Evolutionary conservation across 2,113 vertebrate genomes (phyloP).

Genomic region (Mustela nigripes): DNA sequence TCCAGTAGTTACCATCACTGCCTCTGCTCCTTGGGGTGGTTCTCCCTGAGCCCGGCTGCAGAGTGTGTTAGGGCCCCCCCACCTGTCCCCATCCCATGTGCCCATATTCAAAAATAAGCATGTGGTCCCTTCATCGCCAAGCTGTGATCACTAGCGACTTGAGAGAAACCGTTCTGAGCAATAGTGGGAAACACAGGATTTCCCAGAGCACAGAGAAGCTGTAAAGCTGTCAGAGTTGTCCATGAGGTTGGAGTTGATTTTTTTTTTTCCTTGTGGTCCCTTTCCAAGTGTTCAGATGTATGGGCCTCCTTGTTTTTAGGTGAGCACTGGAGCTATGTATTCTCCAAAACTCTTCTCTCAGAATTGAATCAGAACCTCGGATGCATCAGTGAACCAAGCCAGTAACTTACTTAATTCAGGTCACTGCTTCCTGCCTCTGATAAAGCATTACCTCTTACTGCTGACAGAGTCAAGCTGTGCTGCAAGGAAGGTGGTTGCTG

Average conservation of each 20-base stretch:
- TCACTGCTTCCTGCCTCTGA: neutral
- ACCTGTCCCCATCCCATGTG: neutral
- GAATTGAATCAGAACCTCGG: neutral
- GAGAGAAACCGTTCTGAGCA: neutral
- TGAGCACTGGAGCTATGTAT: neutral
- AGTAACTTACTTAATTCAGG: neutral
- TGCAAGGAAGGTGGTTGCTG: neutral
- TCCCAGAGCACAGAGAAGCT: neutral
- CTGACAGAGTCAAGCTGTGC: neutral
- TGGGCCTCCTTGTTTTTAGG: neutral
- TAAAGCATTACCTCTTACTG: neutral
- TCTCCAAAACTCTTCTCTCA: constrained; percentile 14
- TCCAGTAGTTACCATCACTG: neutral
- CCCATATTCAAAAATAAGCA: neutral
- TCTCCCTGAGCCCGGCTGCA: neutral
- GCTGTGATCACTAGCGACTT: neutral
- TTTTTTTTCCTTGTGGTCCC: neutral
- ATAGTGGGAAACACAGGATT: neutral
- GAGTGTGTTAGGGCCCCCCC: neutral
- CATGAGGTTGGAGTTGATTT: neutral
- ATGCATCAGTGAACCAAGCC: neutral
- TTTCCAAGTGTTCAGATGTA: neutral
- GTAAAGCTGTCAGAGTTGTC: neutral
- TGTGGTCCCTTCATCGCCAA: neutral
- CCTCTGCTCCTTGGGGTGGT: neutral